Evolutionary conservation across 2,113 vertebrate species (phyloP), one percentile per base, ranked within the genome.

Genomic region (Penelope pileata): DNA sequence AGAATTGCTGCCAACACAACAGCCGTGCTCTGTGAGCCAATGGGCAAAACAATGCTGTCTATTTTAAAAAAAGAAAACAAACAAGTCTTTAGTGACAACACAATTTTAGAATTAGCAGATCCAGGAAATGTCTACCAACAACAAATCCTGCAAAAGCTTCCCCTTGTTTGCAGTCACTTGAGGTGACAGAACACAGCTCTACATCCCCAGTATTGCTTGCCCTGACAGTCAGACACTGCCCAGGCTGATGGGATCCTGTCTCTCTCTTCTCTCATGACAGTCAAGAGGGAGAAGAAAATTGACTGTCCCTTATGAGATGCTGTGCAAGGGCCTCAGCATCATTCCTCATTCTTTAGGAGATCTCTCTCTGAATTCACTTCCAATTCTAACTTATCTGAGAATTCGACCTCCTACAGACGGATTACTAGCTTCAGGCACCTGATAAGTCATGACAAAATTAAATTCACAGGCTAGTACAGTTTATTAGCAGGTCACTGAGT

Each of bases 381-480:
- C 42, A 81, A 32, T 86, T 78, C 68, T 77, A 68, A 90, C 85
- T 94, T 91, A 72, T 56, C 56, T 0, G 4, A 88, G 86, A 88
- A 88, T 78, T 81, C 92, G 77, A 67, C 18, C 47, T 88, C 59
- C 42, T 70, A 89, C 73, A 93, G 88, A 96, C 86, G 88, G 88
- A 95, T 93, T 91, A 86, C 88, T 95, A 90, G 95, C 92, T 91
- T 69, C 77, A 91, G 95, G 92, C 95, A 91, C 36, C 56, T 64
- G 88, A 2, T 70, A 91, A 94, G 43, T 93, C 91, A 88, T 7
- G 73, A 75, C 47, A 88, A 95, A 96, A 95, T 96, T 94, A 94
- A 95, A 95, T 96, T 92, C 81, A 84, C 60, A 72, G 69, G 85
- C 76, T 56, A 88, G 58, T 88, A 77, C 86, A 93, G 91, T 95